Conservation (phyloP, 1,140 invertebrate species). For the Scaptomyza montana region DNA sequence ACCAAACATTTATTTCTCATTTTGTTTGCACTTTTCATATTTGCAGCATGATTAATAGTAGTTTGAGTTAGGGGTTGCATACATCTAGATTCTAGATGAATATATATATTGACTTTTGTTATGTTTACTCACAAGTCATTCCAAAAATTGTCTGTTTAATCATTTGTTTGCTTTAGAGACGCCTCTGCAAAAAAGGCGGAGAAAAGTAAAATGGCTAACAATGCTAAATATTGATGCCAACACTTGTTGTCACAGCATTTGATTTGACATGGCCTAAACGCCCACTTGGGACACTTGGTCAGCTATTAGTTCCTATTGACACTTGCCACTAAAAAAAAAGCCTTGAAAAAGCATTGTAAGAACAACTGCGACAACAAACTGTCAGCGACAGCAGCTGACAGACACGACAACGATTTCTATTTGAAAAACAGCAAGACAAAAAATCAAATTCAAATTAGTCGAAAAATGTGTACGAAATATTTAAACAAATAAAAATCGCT, state of each 20-base stretch:
- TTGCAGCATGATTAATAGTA: conserved; percentile 75
- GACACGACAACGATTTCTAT: neutral
- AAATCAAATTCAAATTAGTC: conserved; percentile 66
- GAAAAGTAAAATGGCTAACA: conserved; percentile 59
- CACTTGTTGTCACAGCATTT: conserved; percentile 72
- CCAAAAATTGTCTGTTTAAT: conserved; percentile 11
- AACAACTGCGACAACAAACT: conserved; percentile 58
- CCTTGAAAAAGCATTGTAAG: conserved; percentile 75
- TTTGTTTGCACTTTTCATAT: conserved; percentile 65
- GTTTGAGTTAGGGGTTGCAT: conserved; percentile 46
- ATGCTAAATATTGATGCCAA: conserved; percentile 43
- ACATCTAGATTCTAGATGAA: no score
- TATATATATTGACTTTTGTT: conserved; percentile 69
- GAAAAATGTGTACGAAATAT: conserved; percentile 64
- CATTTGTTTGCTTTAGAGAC: conserved; percentile 51
- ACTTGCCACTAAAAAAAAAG: conserved; percentile 71
- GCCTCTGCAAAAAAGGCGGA: conserved; percentile 38
- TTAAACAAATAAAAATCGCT: conserved; percentile 80
- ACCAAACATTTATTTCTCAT: conserved; percentile 62
- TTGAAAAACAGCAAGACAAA: conserved; percentile 30
- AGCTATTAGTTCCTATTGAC: conserved; percentile 55
- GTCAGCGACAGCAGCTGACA: neutral
- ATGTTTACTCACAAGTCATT: neutral
- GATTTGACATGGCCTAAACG: conserved; percentile 72
- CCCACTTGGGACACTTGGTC: conserved; percentile 52